A percentile compares a stretch with the other conserved stretches of the same genome.
phyloP scores from a whole-genome alignment of 2,888 invertebrate genomes.

The Hyposoter dolosus region DNA sequence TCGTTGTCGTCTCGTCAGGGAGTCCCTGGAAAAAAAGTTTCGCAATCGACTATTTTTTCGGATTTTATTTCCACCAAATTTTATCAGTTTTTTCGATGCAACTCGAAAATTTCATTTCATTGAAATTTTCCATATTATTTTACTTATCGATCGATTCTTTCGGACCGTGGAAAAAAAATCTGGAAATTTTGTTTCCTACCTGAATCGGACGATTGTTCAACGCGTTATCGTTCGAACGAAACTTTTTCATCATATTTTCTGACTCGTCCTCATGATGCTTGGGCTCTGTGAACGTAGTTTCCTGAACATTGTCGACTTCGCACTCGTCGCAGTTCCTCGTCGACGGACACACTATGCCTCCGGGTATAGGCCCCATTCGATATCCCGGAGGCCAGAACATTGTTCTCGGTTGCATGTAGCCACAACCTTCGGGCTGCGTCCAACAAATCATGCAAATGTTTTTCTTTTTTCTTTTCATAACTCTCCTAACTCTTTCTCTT shows the following conservation, averaged over 20 bases:
- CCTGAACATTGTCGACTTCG: slow-evolving; percentile 73
- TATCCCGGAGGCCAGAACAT: slow-evolving; percentile 78
- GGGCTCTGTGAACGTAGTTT: slow-evolving; percentile 70
- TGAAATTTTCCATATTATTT: no score
- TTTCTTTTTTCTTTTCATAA: slow-evolving; percentile 41
- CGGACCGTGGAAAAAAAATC: background rate
- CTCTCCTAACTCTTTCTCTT: slow-evolving; percentile 49
- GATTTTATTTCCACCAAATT: background rate
- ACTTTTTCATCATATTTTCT: slow-evolving; percentile 58
- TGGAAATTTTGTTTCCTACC: slow-evolving; percentile 43
- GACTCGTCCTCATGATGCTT: slow-evolving; percentile 68
- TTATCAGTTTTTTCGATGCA: background rate
- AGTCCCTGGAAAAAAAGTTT: slow-evolving; percentile 28
- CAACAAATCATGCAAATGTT: slow-evolving; percentile 73
- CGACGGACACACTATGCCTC: slow-evolving; percentile 76
- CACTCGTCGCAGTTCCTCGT: slow-evolving; percentile 74
- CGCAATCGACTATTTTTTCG: background rate
- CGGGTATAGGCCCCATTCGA: slow-evolving; percentile 76
- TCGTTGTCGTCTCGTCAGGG: slow-evolving; percentile 41
- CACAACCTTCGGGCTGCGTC: slow-evolving; percentile 80
- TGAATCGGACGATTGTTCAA: slow-evolving; percentile 61
- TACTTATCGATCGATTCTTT: background rate
- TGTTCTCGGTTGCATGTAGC: slow-evolving; percentile 81
- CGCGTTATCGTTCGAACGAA: slow-evolving; percentile 58
- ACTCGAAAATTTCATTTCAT: background rate